These are phyloP conservation scores for Rhabdophis nuchalis DNA, from an alignment of 2,797 vertebrate genomes.

Conservation along the genomic window DNA sequence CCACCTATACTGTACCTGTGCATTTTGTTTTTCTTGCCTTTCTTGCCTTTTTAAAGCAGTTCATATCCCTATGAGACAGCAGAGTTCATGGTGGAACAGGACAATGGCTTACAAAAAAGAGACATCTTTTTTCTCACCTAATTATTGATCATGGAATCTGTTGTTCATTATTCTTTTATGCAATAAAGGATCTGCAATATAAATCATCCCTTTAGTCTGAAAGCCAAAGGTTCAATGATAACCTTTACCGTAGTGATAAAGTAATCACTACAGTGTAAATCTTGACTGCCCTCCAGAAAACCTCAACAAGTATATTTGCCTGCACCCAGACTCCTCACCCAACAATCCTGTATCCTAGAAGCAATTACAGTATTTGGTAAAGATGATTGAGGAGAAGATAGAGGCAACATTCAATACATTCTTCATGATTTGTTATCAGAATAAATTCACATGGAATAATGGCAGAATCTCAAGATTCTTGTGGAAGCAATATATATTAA, in stretches of 20 bases:
- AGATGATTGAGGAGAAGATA: background rate
- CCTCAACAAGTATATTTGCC: background rate
- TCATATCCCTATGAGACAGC: background rate
- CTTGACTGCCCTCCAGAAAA: background rate
- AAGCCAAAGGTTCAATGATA: background rate
- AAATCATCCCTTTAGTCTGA: constrained; percentile 12
- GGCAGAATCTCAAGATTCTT: background rate
- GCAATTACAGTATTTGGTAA: background rate
- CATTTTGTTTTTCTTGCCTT: too few relatives aligned
- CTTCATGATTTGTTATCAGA: background rate
- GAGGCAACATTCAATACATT: background rate
- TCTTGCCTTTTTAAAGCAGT: background rate
- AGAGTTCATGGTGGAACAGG: background rate
- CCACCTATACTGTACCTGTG: too few relatives aligned
- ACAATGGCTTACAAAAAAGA: constrained; percentile 13
- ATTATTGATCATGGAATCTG: background rate
- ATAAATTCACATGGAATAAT: background rate
- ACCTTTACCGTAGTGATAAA: too few relatives aligned
- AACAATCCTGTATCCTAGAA: background rate
- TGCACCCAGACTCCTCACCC: background rate
- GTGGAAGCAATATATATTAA: background rate
- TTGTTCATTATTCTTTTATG: background rate
- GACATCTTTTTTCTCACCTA: constrained; percentile 21
- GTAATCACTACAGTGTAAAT: background rate
- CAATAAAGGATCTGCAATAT: background rate